Evolutionary conservation across 2,888 invertebrate genomes (phyloP), one percentile per base, ranked within the genome.

Genomic region (Apamea sordens): DNA sequence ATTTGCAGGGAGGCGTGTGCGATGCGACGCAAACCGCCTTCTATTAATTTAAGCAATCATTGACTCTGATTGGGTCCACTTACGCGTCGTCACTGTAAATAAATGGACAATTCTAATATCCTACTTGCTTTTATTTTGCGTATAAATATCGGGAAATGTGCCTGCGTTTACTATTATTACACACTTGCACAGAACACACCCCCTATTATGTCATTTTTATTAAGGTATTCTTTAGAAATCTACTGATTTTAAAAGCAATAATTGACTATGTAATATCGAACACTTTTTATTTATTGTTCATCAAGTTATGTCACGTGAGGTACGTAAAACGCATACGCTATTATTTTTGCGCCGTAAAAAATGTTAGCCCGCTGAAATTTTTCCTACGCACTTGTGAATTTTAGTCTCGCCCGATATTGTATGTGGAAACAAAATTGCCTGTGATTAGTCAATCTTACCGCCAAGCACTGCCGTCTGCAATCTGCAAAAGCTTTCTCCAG

Each of bases 11-110:
- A 94, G 94, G 94, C 94, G 95, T 95, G 95, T 91, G 91, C 92
- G 89, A 85, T 82, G 82, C 86, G 86, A 89, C 85, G 88, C 90
- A 86, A 89, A 90, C 90, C 92, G 93, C 90, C 92, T 92, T 88
- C 93, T 86, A 93, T 93, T 94, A 92, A 96, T 96, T 95, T 94
- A 95, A 94, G 92, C 94, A 95, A 95, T 96, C 95, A 95, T 92
- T 92, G 91, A 92, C 92, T 92, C 90, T 96, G 95, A 95, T 95
- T 95, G 94, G 91, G 86, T 88, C 92, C 93, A 92, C 92, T 93
- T 94, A 92, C 89, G 89, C 85, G 82, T 89, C 86, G 87, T 82
- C 85, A 84, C 86, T 89, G 83, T 90, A 90, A 90, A 92, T 92
- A 79, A 84, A 83, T 84, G 76, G 59, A 65, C 88, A 89, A 82